Base-by-base conservation (phyloP, 2,888 invertebrate genomes). In the Leucophenga montana region DNA sequence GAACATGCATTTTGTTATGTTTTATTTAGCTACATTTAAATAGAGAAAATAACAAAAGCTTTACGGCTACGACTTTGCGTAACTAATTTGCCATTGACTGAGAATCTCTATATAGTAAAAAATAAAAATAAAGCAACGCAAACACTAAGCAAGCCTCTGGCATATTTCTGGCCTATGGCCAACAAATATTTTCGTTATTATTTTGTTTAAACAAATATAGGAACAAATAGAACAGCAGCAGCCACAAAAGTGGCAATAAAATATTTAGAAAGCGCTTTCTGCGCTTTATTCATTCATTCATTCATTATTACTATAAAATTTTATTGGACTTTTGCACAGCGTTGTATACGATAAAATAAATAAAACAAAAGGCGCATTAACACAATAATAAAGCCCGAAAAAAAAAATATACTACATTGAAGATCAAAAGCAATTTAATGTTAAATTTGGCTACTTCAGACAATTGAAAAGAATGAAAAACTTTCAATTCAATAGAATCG, bases 161-260 rank as follows among this genome's bases (percentile, higher is more conserved):
- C 39, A 39, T 39, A 39, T 39, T 11, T 39, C 39, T 39, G 39
- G 39, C 39, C 39, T 39, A 11, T 39, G 39, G 39, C 39, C 39
- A 39, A 39, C 9, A 39, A 39, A 39, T 39, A 39, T 39, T 39
- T 39, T 8, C 11, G 39, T 13, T 6, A 9, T 54, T 54, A 22
- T 54, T n/a, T 54, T 54, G 22, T 54, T 54, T 54, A 54, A 54
- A 54, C 54, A 54, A 54, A 20, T 20, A 18, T 54, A 39, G 39
- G 4, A 27, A 27, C 27, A 27, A 27, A 27, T n/a, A n/a, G n/a
- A n/a, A 3, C 33, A 33, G 8, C 33, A 33, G 8, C 33, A 33
- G 33, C 8, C 33, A 33, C 33, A 33, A 8, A 33, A 33, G 33
- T 33, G 33, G 33, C 33, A 33, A 8, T 8, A 33, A 33, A 33